These are phyloP conservation scores for Puffinus mauretanicus DNA, from an alignment of 2,113 vertebrate species.

Conservation along the genomic window DNA sequence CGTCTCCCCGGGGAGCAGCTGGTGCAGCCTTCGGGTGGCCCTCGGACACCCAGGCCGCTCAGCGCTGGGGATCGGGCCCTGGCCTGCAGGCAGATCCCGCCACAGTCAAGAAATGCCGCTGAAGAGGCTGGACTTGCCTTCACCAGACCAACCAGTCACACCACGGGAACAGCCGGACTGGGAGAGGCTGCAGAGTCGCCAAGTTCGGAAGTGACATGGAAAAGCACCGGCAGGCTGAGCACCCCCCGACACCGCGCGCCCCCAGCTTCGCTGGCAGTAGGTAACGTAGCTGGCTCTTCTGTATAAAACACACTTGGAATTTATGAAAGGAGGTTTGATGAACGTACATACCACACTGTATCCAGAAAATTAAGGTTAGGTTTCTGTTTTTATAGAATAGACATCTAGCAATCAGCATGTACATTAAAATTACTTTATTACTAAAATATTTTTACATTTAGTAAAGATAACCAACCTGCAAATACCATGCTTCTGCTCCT, in stretches of 20 bases:
- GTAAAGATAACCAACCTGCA: not conserved
- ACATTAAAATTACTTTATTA: not conserved
- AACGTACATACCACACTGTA: fast-evolving
- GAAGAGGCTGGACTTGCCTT: not conserved
- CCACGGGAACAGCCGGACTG: fast-evolving
- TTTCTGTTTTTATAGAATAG: not conserved
- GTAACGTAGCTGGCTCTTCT: fast-evolving
- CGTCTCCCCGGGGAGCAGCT: not conserved
- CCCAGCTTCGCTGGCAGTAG: not conserved
- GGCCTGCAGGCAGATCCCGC: too few relatives aligned
- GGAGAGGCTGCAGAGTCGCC: fast-evolving
- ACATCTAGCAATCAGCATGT: fast-evolving
- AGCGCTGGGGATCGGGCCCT: not conserved
- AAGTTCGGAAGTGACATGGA: fast-evolving
- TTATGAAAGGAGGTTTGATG: fast-evolving
- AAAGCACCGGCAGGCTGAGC: too few relatives aligned
- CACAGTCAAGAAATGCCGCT: fast-evolving
- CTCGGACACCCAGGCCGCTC: not conserved
- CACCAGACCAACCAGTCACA: not conserved
- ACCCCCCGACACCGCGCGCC: fast-evolving
- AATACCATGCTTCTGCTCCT: not conserved
- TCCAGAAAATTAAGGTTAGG: not conserved
- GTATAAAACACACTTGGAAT: not conserved
- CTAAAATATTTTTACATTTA: conserved; percentile 14
- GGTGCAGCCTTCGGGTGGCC: not conserved